Evolutionary conservation across 2,797 vertebrate species (phyloP), one percentile per base, ranked within the genome.

Genomic region (Enteromius trimaculatus): DNA sequence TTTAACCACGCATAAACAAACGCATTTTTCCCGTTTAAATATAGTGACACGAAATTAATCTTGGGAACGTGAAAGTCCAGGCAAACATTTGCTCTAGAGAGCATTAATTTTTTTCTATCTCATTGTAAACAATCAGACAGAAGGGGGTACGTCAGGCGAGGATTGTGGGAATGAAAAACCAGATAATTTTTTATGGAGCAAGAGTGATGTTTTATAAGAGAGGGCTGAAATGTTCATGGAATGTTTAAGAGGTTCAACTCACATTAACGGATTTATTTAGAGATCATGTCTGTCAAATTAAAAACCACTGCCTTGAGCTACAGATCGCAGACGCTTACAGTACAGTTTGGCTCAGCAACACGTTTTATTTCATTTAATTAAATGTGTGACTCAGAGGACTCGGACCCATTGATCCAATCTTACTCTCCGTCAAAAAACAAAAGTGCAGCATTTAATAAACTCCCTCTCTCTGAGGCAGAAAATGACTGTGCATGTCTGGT

Each of bases 241-340:
- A 58, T 77, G 31, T 37, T 9, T 58, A 51, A 65, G 37, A 31
- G 16, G 51, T 62, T 71, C 42, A 76, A 76, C 19, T 64, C 6
- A 85, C 65, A 85, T 74, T 80, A 21, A 42, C 6, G 5, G 3
- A 69, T n/a, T 23, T 47, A 11, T 42, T 65, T 79, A n/a, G 29
- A 79, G 14, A 71, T 90, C 89, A 83, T 75, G 84, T 86, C 81
- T 21, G 16, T 66, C 84, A 87, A 92, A 93, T 93, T 53, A 90
- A 92, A 88, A 42, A 83, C 77, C 88, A 81, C 79, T 53, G 88
- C 91, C 87, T 78, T 53, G 16, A 90, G 92, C 85, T 37, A 80
- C 75, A 83, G 80, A 85, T 87, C 80, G 77, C 87, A 92, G 91
- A 92, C 89, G 89, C 86, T 84, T 87, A 84, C 85, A 60, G 55